Evolutionary conservation across 2,797 vertebrate species (phyloP).

Genomic region (Dendrocincla fuliginosa): DNA sequence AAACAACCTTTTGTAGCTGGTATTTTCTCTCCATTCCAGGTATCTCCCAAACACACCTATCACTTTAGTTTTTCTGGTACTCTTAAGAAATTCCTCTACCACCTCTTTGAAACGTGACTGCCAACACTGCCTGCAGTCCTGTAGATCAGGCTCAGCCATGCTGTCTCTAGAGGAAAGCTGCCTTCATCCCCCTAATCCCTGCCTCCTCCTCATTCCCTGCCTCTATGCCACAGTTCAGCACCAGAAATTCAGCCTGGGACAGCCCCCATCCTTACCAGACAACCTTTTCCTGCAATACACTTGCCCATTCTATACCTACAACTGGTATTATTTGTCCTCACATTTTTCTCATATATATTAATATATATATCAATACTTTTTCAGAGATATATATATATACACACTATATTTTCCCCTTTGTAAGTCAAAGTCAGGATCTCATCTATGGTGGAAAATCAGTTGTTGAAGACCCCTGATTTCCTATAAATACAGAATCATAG

Average conservation of each 20-base stretch:
- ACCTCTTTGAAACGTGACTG: rapidly evolving
- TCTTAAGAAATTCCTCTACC: neutral
- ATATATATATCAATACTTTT: neutral
- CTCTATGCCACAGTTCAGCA: neutral
- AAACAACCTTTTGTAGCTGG: neutral
- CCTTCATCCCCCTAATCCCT: neutral
- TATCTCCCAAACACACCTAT: neutral
- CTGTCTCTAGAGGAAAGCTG: neutral
- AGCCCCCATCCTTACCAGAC: neutral
- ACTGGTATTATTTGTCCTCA: neutral
- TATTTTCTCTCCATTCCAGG: neutral
- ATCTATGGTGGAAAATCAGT: rapidly evolving
- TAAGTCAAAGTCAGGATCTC: neutral
- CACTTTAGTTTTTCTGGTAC: neutral
- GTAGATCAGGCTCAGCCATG: neutral
- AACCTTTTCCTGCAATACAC: rapidly evolving
- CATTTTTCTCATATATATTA: neutral
- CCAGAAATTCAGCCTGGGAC: neutral
- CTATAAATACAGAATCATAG: neutral
- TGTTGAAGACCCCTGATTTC: neutral
- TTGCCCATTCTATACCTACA: neutral
- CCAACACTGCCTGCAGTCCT: rapidly evolving
- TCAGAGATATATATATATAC: too few relatives aligned
- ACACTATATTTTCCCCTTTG: neutral
- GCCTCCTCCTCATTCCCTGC: neutral